Evolutionary conservation across 1,140 invertebrate genomes (phyloP), one percentile per base, ranked within the genome.

Genomic region (Saccostrea glomerata): DNA sequence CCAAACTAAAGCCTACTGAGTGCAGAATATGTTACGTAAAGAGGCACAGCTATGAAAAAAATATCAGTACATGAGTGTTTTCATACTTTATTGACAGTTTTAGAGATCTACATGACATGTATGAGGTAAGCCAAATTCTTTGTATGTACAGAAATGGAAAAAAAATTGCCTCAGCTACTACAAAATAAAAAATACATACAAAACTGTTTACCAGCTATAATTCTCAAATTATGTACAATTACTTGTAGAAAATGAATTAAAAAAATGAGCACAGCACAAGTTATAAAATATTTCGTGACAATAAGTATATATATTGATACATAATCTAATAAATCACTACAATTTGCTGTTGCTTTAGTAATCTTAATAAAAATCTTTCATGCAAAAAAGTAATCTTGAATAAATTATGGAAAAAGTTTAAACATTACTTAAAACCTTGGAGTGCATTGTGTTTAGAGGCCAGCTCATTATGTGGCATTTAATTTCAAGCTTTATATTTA

Each of bases 381-480:
- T 83, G 87, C 82, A 84, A 84, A 63, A 55, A 84, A 77, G 36
- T 40, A 47, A 7, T 84, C 40, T 55, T 55, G 40, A 84, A 84
- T 55, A 54, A 84, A 84, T 84, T 84, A 56, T 12, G 23, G 82
- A 54, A 25, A 56, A 84, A 84, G 54, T 30, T 82, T n/a, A 54
- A 47, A n/a, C 7, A 84, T 84, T 54, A 84, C 54, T 84, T 84
- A 55, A 56, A 84, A 56, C 92, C 92, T 89, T 87, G 87, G 90
- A 92, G 92, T 92, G 92, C 85, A 88, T 89, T 90, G 91, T 91
- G 90, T 82, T 84, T 88, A 84, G 87, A 88, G 87, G 87, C 87
- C 87, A 88, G 82, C 82, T 84, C 82, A 84, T 56, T n/a, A 6
- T 15, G 70, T 84, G 82, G 54, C 40, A 54, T 84, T n/a, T 84